These are phyloP conservation scores for Cephus spinipes DNA, from an alignment of 2,888 invertebrate species.

Conservation along the genomic window DNA sequence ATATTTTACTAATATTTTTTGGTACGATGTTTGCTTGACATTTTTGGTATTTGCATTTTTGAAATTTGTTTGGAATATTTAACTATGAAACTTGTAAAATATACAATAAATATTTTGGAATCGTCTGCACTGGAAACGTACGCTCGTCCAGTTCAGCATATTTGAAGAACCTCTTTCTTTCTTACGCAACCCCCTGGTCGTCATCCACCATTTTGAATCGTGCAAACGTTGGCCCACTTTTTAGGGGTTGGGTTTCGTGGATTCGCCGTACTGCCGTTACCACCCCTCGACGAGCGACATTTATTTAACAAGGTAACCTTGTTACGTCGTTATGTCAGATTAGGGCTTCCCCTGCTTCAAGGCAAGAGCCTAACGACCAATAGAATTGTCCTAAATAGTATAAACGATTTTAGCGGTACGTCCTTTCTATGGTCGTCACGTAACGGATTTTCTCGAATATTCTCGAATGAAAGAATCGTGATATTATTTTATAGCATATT, in stretches of 20 bases:
- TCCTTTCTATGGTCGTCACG: background rate
- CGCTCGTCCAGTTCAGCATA: background rate
- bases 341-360: slow-evolving; percentile 54
- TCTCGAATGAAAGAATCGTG: background rate
- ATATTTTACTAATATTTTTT: background rate
- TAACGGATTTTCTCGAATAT: background rate
- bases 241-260: slow-evolving; percentile 49
- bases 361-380: slow-evolving; percentile 55
- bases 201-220: slow-evolving; percentile 54
- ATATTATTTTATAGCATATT: background rate
- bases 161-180: background rate
- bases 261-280: slow-evolving; percentile 36
- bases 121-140: background rate
- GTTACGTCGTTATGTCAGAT: slow-evolving; percentile 56
- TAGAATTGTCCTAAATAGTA: slow-evolving; percentile 50
- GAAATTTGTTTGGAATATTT: background rate
- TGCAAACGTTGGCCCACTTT: slow-evolving; percentile 55
- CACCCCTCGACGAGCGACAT: slow-evolving; percentile 52
- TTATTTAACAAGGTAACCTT: slow-evolving; percentile 62
- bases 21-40: too few species aligned
- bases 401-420: slow-evolving; percentile 37
- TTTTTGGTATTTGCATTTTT: too few species aligned
- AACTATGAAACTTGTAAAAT: background rate
- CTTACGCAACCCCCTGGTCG: background rate
- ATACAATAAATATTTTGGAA: background rate